These are phyloP conservation scores for Clunio marinus DNA, from an alignment of 2,888 invertebrate species.

Conservation along the genomic window DNA sequence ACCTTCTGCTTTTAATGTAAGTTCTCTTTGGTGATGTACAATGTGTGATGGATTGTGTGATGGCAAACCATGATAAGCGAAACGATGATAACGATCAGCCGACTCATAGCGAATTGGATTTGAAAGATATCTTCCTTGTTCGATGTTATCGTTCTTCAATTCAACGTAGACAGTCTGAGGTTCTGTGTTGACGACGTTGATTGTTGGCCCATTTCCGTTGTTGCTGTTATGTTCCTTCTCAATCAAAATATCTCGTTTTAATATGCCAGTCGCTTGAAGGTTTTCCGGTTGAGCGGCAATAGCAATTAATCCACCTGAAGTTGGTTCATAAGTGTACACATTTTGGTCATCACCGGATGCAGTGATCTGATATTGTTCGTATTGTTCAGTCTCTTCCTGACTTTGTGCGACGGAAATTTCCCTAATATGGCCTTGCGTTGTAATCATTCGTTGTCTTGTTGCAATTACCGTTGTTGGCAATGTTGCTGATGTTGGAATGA, in stretches of 20 bases:
- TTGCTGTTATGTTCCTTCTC: conserved; percentile 30
- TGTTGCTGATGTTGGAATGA: conserved; percentile 40
- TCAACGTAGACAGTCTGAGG: conserved; percentile 40
- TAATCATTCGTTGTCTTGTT: conserved; percentile 47
- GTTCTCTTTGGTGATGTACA: conserved; percentile 32
- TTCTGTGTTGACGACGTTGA: conserved; percentile 24
- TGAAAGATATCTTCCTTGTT: conserved; percentile 12
- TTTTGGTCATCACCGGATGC: conserved; percentile 38
- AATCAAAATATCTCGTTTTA: conserved; percentile 35
- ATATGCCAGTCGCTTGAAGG: background rate
- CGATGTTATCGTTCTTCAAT: conserved; percentile 17
- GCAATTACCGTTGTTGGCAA: conserved; percentile 44
- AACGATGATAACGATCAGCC: conserved; percentile 32
- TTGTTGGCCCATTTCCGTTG: background rate
- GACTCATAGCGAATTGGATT: conserved; percentile 34
- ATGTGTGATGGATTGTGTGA: conserved; percentile 3
- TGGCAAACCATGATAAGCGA: conserved; percentile 30
- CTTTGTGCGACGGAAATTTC: conserved; percentile 31
- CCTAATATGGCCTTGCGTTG: conserved; percentile 50
- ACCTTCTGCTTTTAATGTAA: conserved; percentile 21
- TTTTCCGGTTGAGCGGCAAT: conserved; percentile 27
- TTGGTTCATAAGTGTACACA: conserved; percentile 39
- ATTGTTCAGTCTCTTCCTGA: conserved; percentile 35
- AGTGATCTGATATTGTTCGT: conserved; percentile 38
- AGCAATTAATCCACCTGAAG: conserved; percentile 19